These are phyloP conservation scores for Oncorhynchus kisutch DNA, from an alignment of 2,113 vertebrate genomes.

Conservation along the genomic window DNA sequence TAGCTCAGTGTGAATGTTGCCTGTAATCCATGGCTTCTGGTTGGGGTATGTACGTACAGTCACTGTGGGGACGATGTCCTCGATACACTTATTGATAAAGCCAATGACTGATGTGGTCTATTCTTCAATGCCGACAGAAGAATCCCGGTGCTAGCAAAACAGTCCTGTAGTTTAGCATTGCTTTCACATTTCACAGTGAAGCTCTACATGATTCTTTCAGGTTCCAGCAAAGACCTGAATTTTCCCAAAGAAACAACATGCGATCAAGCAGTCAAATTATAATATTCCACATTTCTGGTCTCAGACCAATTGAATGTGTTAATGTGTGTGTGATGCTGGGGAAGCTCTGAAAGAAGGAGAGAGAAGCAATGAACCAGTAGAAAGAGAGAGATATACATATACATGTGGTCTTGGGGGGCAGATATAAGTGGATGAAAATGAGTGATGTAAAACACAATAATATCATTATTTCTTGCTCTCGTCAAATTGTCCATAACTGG, in stretches of 20 bases:
- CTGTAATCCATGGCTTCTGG: too few species aligned
- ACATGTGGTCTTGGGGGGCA: background rate
- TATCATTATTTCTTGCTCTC: background rate
- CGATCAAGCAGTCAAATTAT: background rate
- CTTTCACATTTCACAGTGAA: background rate
- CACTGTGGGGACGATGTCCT: too few species aligned
- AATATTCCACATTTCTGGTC: background rate
- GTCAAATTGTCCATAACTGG: constrained; percentile 23
- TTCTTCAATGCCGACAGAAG: too few species aligned
- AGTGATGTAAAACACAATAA: background rate
- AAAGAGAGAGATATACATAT: background rate
- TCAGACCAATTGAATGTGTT: background rate
- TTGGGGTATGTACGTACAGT: too few species aligned
- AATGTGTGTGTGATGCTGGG: too few species aligned
- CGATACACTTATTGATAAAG: too few species aligned
- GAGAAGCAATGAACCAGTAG: background rate
- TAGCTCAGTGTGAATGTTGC: too few species aligned
- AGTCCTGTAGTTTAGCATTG: too few species aligned
- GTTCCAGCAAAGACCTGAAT: background rate
- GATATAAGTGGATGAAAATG: constrained; percentile 20
- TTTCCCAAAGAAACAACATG: constrained; percentile 35
- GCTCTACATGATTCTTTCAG: constrained; percentile 9
- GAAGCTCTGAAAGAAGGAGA: too few species aligned
- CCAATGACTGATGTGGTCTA: too few species aligned
- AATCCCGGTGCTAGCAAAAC: too few species aligned